Conservation (phyloP, 2,888 invertebrate genomes). For the Nemoura dubitans region DNA sequence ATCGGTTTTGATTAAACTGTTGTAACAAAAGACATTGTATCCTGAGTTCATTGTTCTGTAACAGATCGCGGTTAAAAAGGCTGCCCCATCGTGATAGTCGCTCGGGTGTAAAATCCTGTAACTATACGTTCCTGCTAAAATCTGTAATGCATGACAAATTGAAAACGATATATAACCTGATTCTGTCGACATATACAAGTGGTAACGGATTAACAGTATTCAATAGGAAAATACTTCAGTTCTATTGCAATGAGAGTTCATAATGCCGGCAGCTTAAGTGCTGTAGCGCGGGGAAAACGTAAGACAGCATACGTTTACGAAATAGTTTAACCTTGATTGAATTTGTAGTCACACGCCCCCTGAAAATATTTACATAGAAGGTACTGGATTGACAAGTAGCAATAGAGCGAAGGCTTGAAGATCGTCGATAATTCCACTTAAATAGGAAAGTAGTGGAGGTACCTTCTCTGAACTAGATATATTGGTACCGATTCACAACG, state of each 20-base stretch:
- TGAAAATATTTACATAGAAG: not conserved
- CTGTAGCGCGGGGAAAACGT: not conserved
- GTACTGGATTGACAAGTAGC: not conserved
- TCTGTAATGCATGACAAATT: not conserved
- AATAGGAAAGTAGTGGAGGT: not conserved
- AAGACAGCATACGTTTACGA: not conserved
- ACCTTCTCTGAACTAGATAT: not conserved
- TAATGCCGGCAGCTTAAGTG: not conserved
- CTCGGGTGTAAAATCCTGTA: not conserved
- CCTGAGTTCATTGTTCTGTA: slow-evolving; percentile 32
- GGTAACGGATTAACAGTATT: slow-evolving; percentile 35
- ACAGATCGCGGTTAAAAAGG: not conserved
- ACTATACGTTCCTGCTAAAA: slow-evolving; percentile 24
- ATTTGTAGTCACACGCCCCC: not conserved
- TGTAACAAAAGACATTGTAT: slow-evolving; percentile 23
- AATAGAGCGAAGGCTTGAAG: not conserved
- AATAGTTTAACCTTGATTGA: not conserved
- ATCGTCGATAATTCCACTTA: not conserved
- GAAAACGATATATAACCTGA: not conserved
- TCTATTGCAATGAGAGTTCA: slow-evolving; percentile 9
- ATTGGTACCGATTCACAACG: not conserved
- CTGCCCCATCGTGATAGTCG: not conserved
- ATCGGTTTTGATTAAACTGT: slow-evolving; percentile 40
- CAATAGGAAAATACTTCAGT: slow-evolving; percentile 38
- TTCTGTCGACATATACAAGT: not conserved